Base-by-base conservation (phyloP, 2,797 vertebrate genomes). In the Anabas testudineus region DNA sequence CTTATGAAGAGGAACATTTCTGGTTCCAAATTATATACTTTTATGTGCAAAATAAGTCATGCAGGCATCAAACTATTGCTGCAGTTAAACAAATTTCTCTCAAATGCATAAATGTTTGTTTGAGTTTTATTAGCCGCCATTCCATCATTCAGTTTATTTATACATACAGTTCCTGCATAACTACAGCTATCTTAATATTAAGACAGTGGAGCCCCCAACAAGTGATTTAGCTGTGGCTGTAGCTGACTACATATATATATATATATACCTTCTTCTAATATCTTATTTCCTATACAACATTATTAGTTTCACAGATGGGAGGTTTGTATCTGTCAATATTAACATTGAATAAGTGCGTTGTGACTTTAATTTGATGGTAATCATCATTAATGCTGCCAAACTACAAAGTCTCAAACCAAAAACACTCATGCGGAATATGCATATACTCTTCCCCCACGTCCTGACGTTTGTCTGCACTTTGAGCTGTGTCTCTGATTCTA, bases 401-500 rank as follows among this genome's bases (percentile, higher is more conserved):
- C 21, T 18, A 54, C 21, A 66, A 51, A 19, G 32, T 19, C 4
- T 48, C 34, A 34, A 43, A 57, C 28, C 51, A n/a, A 30, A 15
- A 47, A 45, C 42, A 36, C 34, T 32, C 43, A 54, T 39, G 49
- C 39, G 47, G 15, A 59, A 22, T 48, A 26, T 42, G 19, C 52
- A 54, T 19, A 22, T 10, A 22, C 12, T 41, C 28, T 53, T n/a
- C 21, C 68, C 59, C 37, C 45, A 4, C 47, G 47, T 55, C 52
- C 42, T 45, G 64, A 72, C 59, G 72, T 62, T 52, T 32, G 24
- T 58, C 45, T 69, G 71, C 74, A 73, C 74, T 74, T 53, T 45
- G 39, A 28, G 48, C 67, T 72, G 58, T 30, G 45, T 82, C 81
- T 86, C 78, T 67, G 74, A 84, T 86, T 84, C 68, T 37, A 68